Percentiles rank a stretch among this genome's conserved stretches.
Conservation (phyloP, 2,113 vertebrate genomes). For the Corynorhinus townsendii region DNA sequence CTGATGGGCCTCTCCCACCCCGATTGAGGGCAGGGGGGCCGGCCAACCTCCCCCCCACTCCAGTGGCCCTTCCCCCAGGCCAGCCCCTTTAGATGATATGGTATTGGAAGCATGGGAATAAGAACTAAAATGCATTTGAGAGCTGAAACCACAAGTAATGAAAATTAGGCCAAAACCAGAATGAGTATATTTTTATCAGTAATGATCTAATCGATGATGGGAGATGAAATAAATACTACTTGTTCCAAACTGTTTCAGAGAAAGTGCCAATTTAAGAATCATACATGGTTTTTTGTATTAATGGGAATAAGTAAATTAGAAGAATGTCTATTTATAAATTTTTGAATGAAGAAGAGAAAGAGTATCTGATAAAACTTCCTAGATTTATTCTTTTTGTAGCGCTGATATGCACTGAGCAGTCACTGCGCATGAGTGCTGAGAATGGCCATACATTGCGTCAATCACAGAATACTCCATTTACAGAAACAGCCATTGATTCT, state of each 20-base stretch:
- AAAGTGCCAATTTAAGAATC: neutral
- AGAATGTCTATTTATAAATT: neutral
- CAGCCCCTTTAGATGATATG: neutral
- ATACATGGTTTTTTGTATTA: neutral
- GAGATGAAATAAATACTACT: neutral
- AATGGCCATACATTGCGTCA: accelerated
- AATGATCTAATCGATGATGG: neutral
- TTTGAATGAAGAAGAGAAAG: neutral
- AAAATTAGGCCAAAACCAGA: neutral
- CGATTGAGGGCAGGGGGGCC: too few relatives aligned
- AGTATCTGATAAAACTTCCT: neutral
- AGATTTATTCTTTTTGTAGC: neutral
- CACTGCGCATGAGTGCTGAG: neutral
- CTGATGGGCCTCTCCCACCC: too few relatives aligned
- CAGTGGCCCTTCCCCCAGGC: too few relatives aligned
- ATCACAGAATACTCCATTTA: neutral
- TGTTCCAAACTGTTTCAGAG: neutral
- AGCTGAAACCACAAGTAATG: neutral
- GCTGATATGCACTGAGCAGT: neutral
- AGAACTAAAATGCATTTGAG: neutral
- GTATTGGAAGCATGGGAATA: neutral
- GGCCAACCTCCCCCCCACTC: too few relatives aligned
- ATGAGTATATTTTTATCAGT: neutral
- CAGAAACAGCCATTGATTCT: neutral
- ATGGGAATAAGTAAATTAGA: neutral